Percentiles rank a stretch among this genome's conserved stretches.
Conservation (phyloP, 2,888 invertebrate species). For the Harpagoxenus sublaevis region DNA sequence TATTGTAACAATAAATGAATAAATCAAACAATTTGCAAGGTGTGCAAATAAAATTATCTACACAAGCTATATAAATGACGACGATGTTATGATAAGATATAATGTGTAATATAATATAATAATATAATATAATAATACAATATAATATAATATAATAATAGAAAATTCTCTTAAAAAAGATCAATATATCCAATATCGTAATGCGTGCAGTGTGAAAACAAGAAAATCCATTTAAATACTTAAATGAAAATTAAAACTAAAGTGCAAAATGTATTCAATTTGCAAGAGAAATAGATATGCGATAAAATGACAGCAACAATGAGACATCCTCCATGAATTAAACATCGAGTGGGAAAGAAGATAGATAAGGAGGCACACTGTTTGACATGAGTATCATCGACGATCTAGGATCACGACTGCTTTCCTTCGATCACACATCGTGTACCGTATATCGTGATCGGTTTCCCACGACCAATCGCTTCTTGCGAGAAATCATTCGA, state of each 20-base stretch:
- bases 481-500: neutral
- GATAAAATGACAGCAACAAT: conserved; percentile 17
- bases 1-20: neutral
- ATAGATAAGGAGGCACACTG: neutral
- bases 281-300: conserved; percentile 17
- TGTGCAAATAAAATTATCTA: conserved; percentile 3
- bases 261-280: neutral
- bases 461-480: conserved; percentile 25
- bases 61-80: neutral
- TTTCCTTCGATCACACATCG: conserved; percentile 26
- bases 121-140: neutral
- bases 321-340: conserved; percentile 34
- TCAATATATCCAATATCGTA: neutral
- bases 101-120: neutral
- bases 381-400: conserved; percentile 6
- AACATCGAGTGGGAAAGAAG: conserved; percentile 13
- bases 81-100: neutral
- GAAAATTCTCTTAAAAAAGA: neutral
- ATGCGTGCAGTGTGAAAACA: neutral
- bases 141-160: neutral
- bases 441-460: neutral
- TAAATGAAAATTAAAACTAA: conserved; percentile 18
- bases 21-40: neutral
- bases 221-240: neutral
- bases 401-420: conserved; percentile 17